Conservation (phyloP, 2,113 vertebrate species). For the Brienomyrus longianalis region DNA sequence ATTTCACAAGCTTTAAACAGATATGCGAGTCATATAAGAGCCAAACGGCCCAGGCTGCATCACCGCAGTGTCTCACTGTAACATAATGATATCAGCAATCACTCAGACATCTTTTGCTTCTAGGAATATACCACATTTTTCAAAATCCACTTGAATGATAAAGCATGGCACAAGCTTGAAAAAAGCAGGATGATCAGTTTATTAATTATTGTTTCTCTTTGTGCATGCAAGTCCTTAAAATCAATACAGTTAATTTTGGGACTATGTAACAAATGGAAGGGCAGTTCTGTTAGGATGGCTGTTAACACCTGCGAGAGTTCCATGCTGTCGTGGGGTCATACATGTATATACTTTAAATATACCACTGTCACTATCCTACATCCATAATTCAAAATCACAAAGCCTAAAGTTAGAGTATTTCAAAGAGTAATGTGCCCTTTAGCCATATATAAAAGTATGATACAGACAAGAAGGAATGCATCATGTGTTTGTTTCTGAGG, state of each 20-base stretch:
- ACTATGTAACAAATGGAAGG: not conserved
- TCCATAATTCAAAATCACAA: not conserved
- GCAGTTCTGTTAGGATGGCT: not conserved
- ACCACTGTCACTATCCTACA: not conserved
- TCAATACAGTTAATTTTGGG: constrained; percentile 4
- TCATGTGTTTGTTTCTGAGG: not conserved
- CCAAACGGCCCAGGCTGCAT: not conserved
- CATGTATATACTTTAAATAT: not conserved
- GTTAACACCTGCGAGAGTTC: not conserved
- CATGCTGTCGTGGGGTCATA: not conserved
- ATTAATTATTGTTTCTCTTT: not conserved
- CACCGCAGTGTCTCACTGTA: not conserved
- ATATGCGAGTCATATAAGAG: not conserved
- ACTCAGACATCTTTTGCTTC: not conserved
- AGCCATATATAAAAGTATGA: not conserved
- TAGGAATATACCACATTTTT: not conserved
- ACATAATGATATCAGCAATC: not conserved
- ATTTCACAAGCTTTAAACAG: not conserved
- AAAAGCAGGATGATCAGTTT: not conserved
- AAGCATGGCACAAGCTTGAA: not conserved
- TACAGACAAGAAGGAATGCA: not conserved
- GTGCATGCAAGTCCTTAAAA: constrained; percentile 16
- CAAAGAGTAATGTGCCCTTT: not conserved
- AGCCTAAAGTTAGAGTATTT: not conserved
- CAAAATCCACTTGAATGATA: not conserved